Conservation (phyloP, 2,888 invertebrate genomes). For the Cecidostiba fungosa region DNA sequence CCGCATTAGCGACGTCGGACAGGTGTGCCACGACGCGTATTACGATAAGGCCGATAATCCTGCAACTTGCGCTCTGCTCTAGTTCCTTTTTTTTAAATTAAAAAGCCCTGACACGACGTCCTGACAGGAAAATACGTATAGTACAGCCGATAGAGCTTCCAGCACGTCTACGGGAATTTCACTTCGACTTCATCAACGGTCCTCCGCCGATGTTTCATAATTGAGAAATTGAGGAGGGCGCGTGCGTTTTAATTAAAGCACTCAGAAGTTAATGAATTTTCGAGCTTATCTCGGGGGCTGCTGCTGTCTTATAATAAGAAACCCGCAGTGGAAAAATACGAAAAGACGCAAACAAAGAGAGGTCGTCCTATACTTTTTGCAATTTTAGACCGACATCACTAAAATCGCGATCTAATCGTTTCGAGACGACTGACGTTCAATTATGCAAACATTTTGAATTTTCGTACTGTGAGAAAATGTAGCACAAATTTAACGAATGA, state of each 20-base stretch:
- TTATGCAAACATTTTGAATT: too few species aligned
- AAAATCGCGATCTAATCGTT: too few species aligned
- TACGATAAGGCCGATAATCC: conserved; percentile 31
- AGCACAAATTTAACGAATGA: too few species aligned
- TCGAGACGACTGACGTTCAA: too few species aligned
- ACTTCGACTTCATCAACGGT: not conserved
- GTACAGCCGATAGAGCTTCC: too few species aligned
- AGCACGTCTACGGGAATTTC: not conserved
- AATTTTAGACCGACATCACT: not conserved
- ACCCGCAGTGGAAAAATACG: not conserved
- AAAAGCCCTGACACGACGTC: not conserved
- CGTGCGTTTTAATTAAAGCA: not conserved
- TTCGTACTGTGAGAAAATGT: too few species aligned
- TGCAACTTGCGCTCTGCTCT: not conserved
- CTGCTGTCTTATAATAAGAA: not conserved
- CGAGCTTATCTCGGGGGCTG: not conserved
- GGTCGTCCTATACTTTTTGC: not conserved
- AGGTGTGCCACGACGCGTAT: conserved; percentile 28
- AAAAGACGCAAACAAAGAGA: not conserved
- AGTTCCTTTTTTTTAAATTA: conserved; percentile 22
- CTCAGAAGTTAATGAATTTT: not conserved
- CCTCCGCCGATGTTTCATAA: not conserved
- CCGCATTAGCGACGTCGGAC: conserved; percentile 49
- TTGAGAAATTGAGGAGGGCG: not conserved
- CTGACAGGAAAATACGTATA: not conserved